Evolutionary conservation across 2,797 vertebrate species (phyloP).

Genomic region (Pseudochirops corinnae): DNA sequence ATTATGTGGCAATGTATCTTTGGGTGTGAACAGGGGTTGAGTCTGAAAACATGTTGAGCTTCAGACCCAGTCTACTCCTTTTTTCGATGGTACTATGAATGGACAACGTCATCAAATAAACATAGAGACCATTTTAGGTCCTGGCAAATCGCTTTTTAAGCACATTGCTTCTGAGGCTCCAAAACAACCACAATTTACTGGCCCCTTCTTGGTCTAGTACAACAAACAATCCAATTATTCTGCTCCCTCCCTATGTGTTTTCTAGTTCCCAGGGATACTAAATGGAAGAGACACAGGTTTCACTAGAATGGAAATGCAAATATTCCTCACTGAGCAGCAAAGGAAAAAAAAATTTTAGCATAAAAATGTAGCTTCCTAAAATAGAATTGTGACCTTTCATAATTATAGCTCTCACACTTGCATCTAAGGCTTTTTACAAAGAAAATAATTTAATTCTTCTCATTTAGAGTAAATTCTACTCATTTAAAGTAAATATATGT

Average conservation of each 20-base stretch:
- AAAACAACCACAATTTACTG: conserved; percentile 71
- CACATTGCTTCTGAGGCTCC: conserved; percentile 47
- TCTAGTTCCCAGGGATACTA: conserved; percentile 40
- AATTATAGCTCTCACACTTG: conserved; percentile 63
- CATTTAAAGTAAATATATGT: background rate
- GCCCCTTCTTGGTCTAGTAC: conserved; percentile 49
- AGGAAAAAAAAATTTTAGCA: conserved; percentile 28
- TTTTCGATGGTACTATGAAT: conserved; percentile 8
- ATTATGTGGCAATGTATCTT: background rate
- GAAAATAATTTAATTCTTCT: conserved; percentile 63
- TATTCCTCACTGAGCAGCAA: conserved; percentile 70
- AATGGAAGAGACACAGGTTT: conserved; percentile 42
- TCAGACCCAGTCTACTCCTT: background rate
- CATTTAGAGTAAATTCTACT: conserved; percentile 32
- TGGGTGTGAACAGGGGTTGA: background rate
- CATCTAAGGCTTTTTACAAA: conserved; percentile 47
- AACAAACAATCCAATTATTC: conserved; percentile 61
- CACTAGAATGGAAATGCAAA: conserved; percentile 73
- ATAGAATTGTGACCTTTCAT: conserved; percentile 58
- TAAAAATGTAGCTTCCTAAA: conserved; percentile 68
- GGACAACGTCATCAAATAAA: conserved; percentile 40
- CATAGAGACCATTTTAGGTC: conserved; percentile 17
- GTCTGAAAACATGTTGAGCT: background rate
- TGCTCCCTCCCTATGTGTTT: background rate
- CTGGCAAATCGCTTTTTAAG: conserved; percentile 8